A percentile compares a stretch with the other conserved stretches of the same genome.
phyloP scores from a whole-genome alignment of 2,113 vertebrate species.

The Accipiter cooperii region DNA sequence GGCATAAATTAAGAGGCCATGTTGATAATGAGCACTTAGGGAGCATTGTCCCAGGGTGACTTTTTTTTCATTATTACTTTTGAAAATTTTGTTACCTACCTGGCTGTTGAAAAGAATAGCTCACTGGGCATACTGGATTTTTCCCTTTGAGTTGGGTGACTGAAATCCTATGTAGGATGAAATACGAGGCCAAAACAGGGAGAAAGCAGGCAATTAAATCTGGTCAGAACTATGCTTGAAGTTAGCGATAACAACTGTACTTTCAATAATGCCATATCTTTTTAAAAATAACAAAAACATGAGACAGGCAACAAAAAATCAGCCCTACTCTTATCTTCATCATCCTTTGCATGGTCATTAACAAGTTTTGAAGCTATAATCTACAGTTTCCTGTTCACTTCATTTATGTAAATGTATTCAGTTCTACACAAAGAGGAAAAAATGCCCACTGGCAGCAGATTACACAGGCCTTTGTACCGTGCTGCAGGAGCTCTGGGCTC shows the following conservation, averaged over 20 bases:
- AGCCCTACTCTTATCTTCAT: neutral
- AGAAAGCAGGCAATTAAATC: neutral
- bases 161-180: neutral
- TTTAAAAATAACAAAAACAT: neutral
- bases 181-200: neutral
- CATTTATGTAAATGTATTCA: neutral
- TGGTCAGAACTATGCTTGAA: neutral
- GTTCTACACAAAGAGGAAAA: neutral
- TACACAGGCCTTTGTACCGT: neutral
- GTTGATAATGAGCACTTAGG: conserved; percentile 7
- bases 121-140: neutral
- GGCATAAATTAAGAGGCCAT: neutral
- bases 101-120: neutral
- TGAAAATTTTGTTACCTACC: neutral
- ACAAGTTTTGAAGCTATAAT: neutral
- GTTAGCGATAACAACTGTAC: neutral
- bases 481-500: neutral
- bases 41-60: neutral
- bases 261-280: neutral
- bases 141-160: neutral
- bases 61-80: neutral
- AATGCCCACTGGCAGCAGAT: neutral
- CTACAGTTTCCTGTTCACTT: neutral
- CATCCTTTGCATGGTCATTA: neutral
- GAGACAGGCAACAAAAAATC: neutral